Evolutionary conservation across 2,797 vertebrate species (phyloP).

Genomic region (Oophaga sylvatica): DNA sequence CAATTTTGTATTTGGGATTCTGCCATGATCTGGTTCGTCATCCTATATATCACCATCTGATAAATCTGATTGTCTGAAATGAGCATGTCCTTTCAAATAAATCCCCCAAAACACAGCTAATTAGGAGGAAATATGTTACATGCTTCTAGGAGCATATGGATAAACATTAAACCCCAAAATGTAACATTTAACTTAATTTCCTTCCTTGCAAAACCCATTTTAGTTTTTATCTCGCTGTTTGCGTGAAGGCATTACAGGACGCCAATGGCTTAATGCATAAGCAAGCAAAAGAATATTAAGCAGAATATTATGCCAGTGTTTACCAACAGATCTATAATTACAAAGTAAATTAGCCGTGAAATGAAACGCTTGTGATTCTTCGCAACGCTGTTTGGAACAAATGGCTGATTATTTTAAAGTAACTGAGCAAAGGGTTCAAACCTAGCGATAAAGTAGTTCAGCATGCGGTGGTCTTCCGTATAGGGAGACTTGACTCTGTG

Average conservation of each 20-base stretch:
- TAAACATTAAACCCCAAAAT: slow-evolving; percentile 59
- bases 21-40: too few species aligned
- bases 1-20: too few species aligned
- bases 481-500: background rate
- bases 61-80: slow-evolving; percentile 10
- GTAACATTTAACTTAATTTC: slow-evolving; percentile 66
- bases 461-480: background rate
- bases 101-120: slow-evolving; percentile 35
- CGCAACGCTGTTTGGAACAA: slow-evolving; percentile 72
- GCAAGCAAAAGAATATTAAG: slow-evolving; percentile 70
- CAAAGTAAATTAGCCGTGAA: slow-evolving; percentile 82
- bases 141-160: slow-evolving; percentile 53
- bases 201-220: slow-evolving; percentile 64
- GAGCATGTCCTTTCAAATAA: slow-evolving; percentile 26
- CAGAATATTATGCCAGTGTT: slow-evolving; percentile 74
- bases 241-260: slow-evolving; percentile 70
- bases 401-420: slow-evolving; percentile 71
- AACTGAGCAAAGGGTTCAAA: slow-evolving; percentile 69
- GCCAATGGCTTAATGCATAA: slow-evolving; percentile 69
- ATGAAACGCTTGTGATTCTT: slow-evolving; percentile 76
- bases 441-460: background rate
- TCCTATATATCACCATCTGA: background rate
- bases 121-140: slow-evolving; percentile 56
- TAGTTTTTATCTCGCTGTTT: slow-evolving; percentile 66
- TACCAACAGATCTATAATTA: slow-evolving; percentile 81